Percentiles rank a stretch among this genome's conserved stretches.
phyloP scores from a whole-genome alignment of 2,113 vertebrate genomes.

The Antechinus flavipes region DNA sequence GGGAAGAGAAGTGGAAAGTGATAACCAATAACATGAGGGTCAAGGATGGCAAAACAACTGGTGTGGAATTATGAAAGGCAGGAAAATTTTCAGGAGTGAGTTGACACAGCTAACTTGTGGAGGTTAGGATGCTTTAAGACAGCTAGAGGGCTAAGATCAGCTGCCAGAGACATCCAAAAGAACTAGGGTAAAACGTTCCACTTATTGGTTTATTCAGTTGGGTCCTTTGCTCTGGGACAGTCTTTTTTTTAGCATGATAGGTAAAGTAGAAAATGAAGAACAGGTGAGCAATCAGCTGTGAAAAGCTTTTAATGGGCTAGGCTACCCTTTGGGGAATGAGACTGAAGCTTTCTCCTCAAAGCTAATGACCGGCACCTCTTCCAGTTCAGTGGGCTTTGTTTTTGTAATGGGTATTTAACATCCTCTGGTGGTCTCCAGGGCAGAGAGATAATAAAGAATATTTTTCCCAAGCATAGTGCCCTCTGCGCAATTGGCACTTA shows the following conservation, averaged over 20 bases:
- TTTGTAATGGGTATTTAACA: conserved; percentile 68
- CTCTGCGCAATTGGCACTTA: not conserved
- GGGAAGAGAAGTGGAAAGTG: not conserved
- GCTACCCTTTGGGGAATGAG: conserved; percentile 66
- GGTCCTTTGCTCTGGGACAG: conserved; percentile 53
- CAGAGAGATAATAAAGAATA: not conserved
- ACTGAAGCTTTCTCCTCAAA: not conserved
- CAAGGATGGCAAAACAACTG: not conserved
- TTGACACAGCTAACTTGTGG: not conserved
- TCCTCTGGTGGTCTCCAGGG: conserved; percentile 14
- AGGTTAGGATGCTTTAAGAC: not conserved
- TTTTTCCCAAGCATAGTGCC: not conserved
- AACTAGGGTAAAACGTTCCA: conserved; percentile 39
- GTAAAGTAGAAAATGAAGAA: conserved; percentile 68
- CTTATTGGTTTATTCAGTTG: conserved; percentile 46
- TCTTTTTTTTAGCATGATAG: conserved; percentile 24
- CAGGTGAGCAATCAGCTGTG: conserved; percentile 70
- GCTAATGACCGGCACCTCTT: conserved; percentile 44
- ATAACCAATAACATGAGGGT: not conserved
- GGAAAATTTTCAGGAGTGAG: not conserved
- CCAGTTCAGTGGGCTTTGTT: conserved; percentile 68
- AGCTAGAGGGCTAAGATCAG: not conserved
- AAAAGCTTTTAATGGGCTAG: conserved; percentile 53
- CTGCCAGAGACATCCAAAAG: conserved; percentile 41
- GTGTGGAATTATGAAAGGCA: not conserved